A percentile compares a stretch with the other conserved stretches of the same genome.
phyloP scores from a whole-genome alignment of 1,140 invertebrate species.

The Sesamia nonagrioides region DNA sequence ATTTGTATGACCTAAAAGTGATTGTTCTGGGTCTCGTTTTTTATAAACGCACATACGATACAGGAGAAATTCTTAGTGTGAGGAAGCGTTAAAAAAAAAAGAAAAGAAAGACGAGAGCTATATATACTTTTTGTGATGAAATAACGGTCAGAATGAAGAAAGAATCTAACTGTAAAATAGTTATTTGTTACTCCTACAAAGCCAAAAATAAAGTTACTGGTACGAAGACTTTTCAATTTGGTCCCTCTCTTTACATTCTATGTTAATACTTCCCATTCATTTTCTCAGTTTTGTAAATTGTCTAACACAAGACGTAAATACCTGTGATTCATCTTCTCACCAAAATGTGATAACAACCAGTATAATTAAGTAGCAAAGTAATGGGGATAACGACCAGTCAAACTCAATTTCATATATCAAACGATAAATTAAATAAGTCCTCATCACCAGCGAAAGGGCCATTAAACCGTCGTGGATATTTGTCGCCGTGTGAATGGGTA shows the following conservation, averaged over 20 bases:
- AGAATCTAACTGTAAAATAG: too few species aligned
- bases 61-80: too few species aligned
- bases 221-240: background rate
- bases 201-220: too few species aligned
- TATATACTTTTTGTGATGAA: background rate
- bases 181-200: too few species aligned
- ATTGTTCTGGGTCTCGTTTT: too few species aligned
- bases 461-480: conserved; percentile 18
- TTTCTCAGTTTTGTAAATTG: background rate
- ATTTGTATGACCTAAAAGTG: too few species aligned
- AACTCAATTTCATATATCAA: conserved; percentile 16
- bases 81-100: too few species aligned
- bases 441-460: conserved; percentile 28
- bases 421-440: conserved; percentile 38
- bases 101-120: background rate
- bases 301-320: background rate
- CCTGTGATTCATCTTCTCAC: background rate
- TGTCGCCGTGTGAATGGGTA: conserved; percentile 24
- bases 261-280: background rate
- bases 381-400: conserved; percentile 1
- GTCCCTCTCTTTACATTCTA: background rate
- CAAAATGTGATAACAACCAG: background rate
- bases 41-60: too few species aligned
- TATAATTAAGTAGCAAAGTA: conserved; percentile 24
- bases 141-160: too few species aligned